Percentiles rank a stretch among this genome's conserved stretches.
These are phyloP conservation scores for Anastatus disparis DNA, from an alignment of 1,140 invertebrate species.

Conservation along the genomic window DNA sequence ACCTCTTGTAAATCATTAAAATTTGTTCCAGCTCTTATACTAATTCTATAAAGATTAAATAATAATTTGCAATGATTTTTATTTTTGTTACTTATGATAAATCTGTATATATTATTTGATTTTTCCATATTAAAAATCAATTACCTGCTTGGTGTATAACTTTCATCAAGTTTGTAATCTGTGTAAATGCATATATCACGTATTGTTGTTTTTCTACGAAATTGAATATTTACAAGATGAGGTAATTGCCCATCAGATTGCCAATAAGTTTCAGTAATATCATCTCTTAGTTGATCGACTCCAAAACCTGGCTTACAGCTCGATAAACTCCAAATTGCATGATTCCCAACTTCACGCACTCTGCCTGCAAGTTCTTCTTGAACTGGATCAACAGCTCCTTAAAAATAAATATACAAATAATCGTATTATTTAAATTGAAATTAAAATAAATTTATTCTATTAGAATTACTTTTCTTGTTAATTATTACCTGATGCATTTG, in stretches of 20 bases:
- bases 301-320: conserved; percentile 99
- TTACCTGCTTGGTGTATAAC: conserved; percentile 94
- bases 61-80: background rate
- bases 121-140: conserved; percentile 1
- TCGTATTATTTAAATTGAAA: too few relatives aligned
- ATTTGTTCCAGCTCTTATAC: conserved; percentile 93
- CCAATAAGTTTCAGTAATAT: conserved; percentile 98
- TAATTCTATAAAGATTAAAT: conserved; percentile 74
- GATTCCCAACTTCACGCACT: conserved; percentile 92
- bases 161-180: conserved; percentile 98
- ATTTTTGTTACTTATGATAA: background rate
- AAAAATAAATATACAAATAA: background rate
- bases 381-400: conserved; percentile 73
- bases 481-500: too few relatives aligned
- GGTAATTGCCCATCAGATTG: conserved; percentile 98
- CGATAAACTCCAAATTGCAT: conserved; percentile 97
- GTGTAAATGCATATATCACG: conserved; percentile 96
- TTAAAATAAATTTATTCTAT: too few relatives aligned
- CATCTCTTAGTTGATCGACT: conserved; percentile 95
- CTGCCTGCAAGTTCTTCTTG: conserved; percentile 79
- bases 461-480: too few relatives aligned
- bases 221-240: conserved; percentile 98
- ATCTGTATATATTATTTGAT: background rate
- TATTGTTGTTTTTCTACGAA: conserved; percentile 94
- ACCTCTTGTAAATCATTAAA: conserved; percentile 98